A percentile compares a stretch with the other conserved stretches of the same genome.
Conservation (phyloP, 2,113 vertebrate species). For the Cairina moschata region DNA sequence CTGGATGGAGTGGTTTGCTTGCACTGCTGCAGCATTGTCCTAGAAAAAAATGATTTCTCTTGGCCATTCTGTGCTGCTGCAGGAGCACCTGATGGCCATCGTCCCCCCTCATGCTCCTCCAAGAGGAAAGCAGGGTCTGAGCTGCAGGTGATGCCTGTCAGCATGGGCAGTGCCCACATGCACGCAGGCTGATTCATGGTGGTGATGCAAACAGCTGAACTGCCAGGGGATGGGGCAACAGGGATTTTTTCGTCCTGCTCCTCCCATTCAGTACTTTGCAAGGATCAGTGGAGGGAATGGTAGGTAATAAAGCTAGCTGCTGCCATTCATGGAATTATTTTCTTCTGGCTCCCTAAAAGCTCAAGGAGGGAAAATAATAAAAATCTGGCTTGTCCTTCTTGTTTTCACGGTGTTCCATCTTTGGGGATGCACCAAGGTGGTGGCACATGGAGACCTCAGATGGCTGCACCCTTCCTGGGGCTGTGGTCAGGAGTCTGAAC, state of each 20-base stretch:
- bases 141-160: neutral
- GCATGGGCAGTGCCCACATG: neutral
- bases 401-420: neutral
- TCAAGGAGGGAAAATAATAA: slow-evolving; percentile 9
- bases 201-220: neutral
- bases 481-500: neutral
- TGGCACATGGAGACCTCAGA: neutral
- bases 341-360: neutral
- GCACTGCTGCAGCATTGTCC: neutral
- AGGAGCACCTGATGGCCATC: neutral
- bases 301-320: neutral
- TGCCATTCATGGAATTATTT: neutral
- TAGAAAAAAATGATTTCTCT: neutral
- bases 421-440: neutral
- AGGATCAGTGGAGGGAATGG: neutral
- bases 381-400: neutral
- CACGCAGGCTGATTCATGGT: accelerated
- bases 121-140: neutral
- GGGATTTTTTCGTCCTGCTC: neutral
- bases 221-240: neutral
- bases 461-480: neutral
- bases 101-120: accelerated
- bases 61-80: neutral
- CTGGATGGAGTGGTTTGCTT: neutral
- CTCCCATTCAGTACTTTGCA: neutral